Percentiles rank a stretch among this genome's conserved stretches.
phyloP scores from a whole-genome alignment of 2,888 invertebrate species.

The Hermaeophaga mercurialis region DNA sequence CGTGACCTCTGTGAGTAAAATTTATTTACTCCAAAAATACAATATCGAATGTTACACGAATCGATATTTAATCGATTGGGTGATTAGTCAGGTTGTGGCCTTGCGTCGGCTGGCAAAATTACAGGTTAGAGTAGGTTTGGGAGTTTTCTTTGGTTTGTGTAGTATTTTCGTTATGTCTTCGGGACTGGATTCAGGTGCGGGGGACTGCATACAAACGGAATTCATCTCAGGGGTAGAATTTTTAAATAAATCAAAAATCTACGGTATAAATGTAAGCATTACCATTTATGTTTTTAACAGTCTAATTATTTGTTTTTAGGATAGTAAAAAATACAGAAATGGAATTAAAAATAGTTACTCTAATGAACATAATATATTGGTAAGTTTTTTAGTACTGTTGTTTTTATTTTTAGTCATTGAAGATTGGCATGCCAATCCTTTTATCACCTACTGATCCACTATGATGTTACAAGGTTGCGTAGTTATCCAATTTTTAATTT shows the following conservation, averaged over 20 bases:
- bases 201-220: conserved; percentile 19
- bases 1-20: too few species aligned
- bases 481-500: too few species aligned
- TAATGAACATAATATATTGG: conserved; percentile 16
- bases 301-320: conserved; percentile 17
- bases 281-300: neutral
- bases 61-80: neutral
- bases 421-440: too few species aligned
- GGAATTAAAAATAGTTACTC: conserved; percentile 10
- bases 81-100: neutral
- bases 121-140: conserved; percentile 8
- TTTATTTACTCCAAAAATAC: too few species aligned
- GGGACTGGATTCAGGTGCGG: conserved; percentile 11
- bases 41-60: too few species aligned
- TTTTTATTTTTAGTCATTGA: too few species aligned
- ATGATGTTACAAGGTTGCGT: too few species aligned
- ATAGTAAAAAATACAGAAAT: conserved; percentile 12
- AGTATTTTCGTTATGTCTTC: conserved; percentile 14
- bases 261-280: conserved; percentile 5
- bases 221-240: conserved; percentile 14
- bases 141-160: conserved; percentile 25
- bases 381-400: too few species aligned
- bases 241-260: conserved; percentile 7
- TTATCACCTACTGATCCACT: too few species aligned
- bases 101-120: conserved; percentile 1